Evolutionary conservation across 92 coral and sea anemone genomes (phyloP), one percentile per base, ranked within the genome.

Genomic region (Pocillopora meandrina): DNA sequence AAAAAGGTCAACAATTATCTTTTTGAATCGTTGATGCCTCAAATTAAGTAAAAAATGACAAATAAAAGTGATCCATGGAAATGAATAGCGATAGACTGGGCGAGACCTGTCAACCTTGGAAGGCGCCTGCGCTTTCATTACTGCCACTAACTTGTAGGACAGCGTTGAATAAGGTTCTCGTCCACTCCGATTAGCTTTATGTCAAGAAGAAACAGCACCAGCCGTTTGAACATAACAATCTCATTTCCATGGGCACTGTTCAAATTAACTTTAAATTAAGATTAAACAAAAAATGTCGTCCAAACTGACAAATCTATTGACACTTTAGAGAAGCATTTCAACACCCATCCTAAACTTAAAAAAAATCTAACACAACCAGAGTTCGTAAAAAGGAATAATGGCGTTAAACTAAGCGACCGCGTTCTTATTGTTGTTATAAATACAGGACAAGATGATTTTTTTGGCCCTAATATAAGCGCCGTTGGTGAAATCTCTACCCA

Each of bases 71-170:
- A 58, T 71, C 69, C 60, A 17, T 34, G 21, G 16, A 35, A n/a
- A 36, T 8, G 10, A 67, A 19, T 12, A 23, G 70, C 33, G 5
- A 23, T 7, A 4, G 55, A 35, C 42, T 74, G 19, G 49, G 60
- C 70, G 77, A 81, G 56, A 70, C 77, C 20, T 59, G 16, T 21
- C 73, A 63, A 65, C 73, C 18, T 12, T 33, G 42, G 47, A 78
- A 52, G 63, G 86, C 42, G 81, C 86, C 86, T 73, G 86, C 86
- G 21, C 86, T 74, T 74, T 62, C 35, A 57, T 52, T 23, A 12
- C 55, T 47, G 17, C 56, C 86, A n/a, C 86, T 83, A 80, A 73
- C 86, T 80, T 26, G 86, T 73, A 83, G 80, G 86, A 60, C 31
- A 56, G 60, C 15, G 86, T 71, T 59, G 36, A 64, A 56, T 14